Evolutionary conservation across 2,797 vertebrate genomes (phyloP), one percentile per base, ranked within the genome.

Genomic region (Cuculus canorus): DNA sequence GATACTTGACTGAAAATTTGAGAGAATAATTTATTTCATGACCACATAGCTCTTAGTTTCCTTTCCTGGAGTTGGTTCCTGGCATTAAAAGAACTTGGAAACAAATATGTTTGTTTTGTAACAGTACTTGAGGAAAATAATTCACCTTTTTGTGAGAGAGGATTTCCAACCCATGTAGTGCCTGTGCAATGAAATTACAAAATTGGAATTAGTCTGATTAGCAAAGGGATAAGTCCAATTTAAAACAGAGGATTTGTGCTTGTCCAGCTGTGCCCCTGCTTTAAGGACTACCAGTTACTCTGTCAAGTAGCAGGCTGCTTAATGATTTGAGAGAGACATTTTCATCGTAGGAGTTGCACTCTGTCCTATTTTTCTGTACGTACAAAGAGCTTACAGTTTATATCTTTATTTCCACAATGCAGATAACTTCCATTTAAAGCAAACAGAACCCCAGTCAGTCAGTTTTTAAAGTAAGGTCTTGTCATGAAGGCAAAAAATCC

Each of bases 231-330:
- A 95, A 95, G 35, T 9, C 88, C 39, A 93, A 66, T 88, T 95
- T 84, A 84, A 95, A 95, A 85, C 7, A 85, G 53, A 24, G 56
- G 82, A 95, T 96, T 97, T 96, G 37, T 82, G 83, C 37, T 81
- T 43, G 43, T 91, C 82, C 94, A 93, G 75, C 90, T 94, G 93
- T 95, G 86, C 63, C 82, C 88, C 57, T 93, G 5, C 68, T 92
- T 83, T 66, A 88, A 88, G 76, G 73, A 60, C 48, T 94, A 53
- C 48, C 41, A 57, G 70, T 88, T 82, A 54, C 23, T 53, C 60
- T 59, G 60, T 84, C 63, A 92, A 94, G 70, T 88, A 86, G 19
- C 35, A 82, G 75, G 25, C 41, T 70, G 61, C 91, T 94, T 92
- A 89, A 64, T 70, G 18, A 53, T 87, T 61, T 68, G 33, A 76